Base-by-base conservation (phyloP, 2,113 vertebrate species). In the Delphinapterus leucas region DNA sequence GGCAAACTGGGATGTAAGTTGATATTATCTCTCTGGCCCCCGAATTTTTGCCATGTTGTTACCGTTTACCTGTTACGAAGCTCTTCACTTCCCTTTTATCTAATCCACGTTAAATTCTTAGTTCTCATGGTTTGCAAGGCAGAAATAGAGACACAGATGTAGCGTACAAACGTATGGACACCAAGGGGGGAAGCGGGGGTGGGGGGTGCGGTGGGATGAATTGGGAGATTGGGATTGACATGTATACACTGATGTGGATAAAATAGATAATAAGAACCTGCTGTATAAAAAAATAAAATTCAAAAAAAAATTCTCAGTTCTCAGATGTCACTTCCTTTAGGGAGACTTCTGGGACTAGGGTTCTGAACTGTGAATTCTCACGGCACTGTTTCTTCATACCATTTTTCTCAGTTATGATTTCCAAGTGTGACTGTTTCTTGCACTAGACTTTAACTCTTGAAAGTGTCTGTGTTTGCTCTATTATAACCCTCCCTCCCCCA, bases 331-430 rank as follows among this genome's bases (percentile, higher is more conserved):
- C 23, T 92, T 96, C 33, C 47, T 90, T 61, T 33, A 8, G 20
- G 20, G 3, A 90, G 9, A 80, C 36, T 94, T 79, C 58, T 44
- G 53, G 68, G 4, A 90, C 38, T 68, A 95, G 38, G 61, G 15
- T 38, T 73, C 92, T 86, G 49, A 68, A 73, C 63, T 71, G 63
- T 44, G 20, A 76, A 82, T 93, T 92, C 36, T 77, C 80, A 74
- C 0, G 5, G 77, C 12, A 44, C 41, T 65, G 36, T 67, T 44
- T 92, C 33, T 61, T 84, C 20, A 65, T 12, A 60, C 28, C 55
- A 44, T 49, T 76, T 91, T 90, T 95, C 21, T 79, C 77, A 81
- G 25, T 68, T 94, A 65, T 53, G 31, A 87, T 82, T 86, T 84
- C 88, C 55, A 20, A 88, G 26, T 73, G 33, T 71, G 38, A 58